Base-by-base conservation (phyloP, 2,113 vertebrate species). In the Bufo bufo region DNA sequence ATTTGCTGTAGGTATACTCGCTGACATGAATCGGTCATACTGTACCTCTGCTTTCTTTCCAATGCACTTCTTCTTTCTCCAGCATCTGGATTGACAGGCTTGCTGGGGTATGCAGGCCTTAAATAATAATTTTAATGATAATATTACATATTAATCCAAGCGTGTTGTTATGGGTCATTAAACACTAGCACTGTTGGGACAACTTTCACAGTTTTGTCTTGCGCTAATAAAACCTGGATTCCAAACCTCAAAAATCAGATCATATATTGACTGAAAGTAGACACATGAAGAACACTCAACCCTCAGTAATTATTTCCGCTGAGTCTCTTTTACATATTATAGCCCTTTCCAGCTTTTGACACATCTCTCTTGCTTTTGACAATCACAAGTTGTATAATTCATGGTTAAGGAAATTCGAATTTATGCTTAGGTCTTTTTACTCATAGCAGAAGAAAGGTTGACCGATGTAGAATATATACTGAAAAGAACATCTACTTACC, bases 1-100 rank as follows among this genome's bases (percentile, higher is more conserved):
- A 33, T 33, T 33, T 33, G 33, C 33, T 33, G 33, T 52, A 52
- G 9, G 5, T 52, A 9, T 52, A 52, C 5, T 23, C 6, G 4
- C 23, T 33, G 66, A 3, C 43, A 47, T 74, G 3, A 23, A 23
- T 80, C 2, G 50, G 43, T 5, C 72, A 23, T 85, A 33, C 33
- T 33, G 33, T 33, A 89, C 87, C 82, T 84, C 72, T 84, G 81
- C 63, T 69, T 89, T 52, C 82, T 84, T 45, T 79, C 81, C n/a
- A 50, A 5, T 33, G 50, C 20, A 79, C 61, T 89, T 79, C 87
- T 89, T 69, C 88, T 89, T 61, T 87, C 86, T 66, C 65, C 66
- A 23, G 5, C 61, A 6, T 87, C 77, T 49, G 79, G 2, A n/a
- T 50, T 47, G 12, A 54, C 63, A 47, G 77, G 77, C 23, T 87